Base-by-base conservation (phyloP, 2,797 vertebrate genomes). In the Sebastes jordani region DNA sequence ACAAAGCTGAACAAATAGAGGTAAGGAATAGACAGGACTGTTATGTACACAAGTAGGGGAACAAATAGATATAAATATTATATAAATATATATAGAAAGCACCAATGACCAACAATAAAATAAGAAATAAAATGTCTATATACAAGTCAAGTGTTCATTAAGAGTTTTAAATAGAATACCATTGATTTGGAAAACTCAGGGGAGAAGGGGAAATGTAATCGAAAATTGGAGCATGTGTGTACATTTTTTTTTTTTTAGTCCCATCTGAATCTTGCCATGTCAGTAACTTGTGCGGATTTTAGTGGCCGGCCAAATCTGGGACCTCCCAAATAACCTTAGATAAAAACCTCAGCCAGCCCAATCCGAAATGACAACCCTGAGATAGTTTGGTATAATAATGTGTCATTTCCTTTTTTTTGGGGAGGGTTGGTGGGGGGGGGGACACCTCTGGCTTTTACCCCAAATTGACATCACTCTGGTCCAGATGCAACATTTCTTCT, bases 341-440 rank as follows among this genome's bases (percentile, higher is more conserved):
- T 81, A 74, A 84, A 42, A 83, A 81, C 73, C 78, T 67, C 56
- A 20, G 55, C 64, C 8, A 11, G 81, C 56, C 78, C 79, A 52
- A 34, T 81, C 78, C 20, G 11, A 81, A 81, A 54, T 54, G 82
- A 87, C 86, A 85, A 84, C 74, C 49, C 76, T 23, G 63, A 87
- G 81, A 84, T 87, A 72, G 81, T 87, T 89, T 83, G 74, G 38
- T 86, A 38, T 38, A 87, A 90, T 86, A 84, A 84, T 60, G 60
- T 83, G 78, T 73, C 36, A 67, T 78, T 85, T 82, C 72, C 74
- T 83, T 81, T 23, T 30, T 49, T 49, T 20, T n/a, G n/a, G 2
- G 11, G 22, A 9, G 49, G 4, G 13, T 62, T 29, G 27, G 27
- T 6, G 30, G 5, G 52, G 4, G 62, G 34, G 65, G 34, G 54